Conservation (phyloP, 2,888 invertebrate genomes). For the Melinaea marsaeus region DNA sequence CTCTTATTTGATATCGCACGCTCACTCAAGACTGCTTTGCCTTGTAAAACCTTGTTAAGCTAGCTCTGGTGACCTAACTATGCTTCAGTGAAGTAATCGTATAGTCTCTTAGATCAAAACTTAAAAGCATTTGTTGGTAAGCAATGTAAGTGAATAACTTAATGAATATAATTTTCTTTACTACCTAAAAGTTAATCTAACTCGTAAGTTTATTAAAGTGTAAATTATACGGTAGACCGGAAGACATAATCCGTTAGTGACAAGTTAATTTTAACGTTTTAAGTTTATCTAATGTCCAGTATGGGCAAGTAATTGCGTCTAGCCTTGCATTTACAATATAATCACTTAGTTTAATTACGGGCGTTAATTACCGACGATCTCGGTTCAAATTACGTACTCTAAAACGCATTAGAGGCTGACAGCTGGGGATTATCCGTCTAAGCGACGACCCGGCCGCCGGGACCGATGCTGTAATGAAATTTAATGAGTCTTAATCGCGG, state of each 20-base stretch:
- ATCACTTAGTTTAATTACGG: conserved; percentile 77
- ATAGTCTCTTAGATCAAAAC: too few relatives aligned
- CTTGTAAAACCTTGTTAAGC: too few relatives aligned
- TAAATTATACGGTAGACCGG: background rate
- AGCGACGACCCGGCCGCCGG: conserved; percentile 63
- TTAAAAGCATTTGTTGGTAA: too few relatives aligned
- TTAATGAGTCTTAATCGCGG: conserved; percentile 77
- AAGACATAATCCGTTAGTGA: conserved; percentile 11
- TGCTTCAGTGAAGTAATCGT: too few relatives aligned
- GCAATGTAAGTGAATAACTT: too few relatives aligned
- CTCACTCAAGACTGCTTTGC: too few relatives aligned
- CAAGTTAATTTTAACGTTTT: conserved; percentile 20
- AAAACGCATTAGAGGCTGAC: conserved; percentile 78
- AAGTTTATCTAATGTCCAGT: conserved; percentile 14
- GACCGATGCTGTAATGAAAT: conserved; percentile 72
- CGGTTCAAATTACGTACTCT: conserved; percentile 79
- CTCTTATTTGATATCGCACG: too few relatives aligned
- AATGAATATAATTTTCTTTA: too few relatives aligned
- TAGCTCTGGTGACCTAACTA: too few relatives aligned
- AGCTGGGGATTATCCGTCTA: conserved; percentile 77
- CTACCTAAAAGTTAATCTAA: too few relatives aligned
- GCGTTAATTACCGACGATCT: conserved; percentile 76
- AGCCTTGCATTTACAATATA: conserved; percentile 63
- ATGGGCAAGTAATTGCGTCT: conserved; percentile 22
- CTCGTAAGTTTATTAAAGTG: too few relatives aligned